Evolutionary conservation across 2,888 invertebrate species (phyloP).

Genomic region (Platycnemis pennipes): DNA sequence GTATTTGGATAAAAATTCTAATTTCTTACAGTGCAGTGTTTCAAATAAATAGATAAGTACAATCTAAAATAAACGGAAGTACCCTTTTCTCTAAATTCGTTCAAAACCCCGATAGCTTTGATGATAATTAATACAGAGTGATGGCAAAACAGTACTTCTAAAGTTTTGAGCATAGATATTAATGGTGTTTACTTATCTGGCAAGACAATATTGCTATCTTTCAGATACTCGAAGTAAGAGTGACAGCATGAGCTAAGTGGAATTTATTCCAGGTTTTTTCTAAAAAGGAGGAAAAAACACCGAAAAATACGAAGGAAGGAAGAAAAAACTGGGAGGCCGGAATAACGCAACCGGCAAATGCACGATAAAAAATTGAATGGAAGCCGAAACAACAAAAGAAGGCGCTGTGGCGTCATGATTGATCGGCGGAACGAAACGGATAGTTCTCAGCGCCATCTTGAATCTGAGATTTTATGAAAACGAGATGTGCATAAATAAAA

Average conservation of each 20-base stretch:
- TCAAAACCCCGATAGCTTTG: too few species aligned
- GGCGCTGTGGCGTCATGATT: neutral
- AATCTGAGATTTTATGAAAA: neutral
- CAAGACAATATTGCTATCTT: neutral
- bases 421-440: neutral
- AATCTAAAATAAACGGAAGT: too few species aligned
- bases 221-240: neutral
- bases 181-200: neutral
- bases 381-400: neutral
- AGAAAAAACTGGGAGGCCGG: neutral
- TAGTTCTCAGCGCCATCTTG: neutral
- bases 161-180: neutral
- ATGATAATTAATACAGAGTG: too few species aligned
- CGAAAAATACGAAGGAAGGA: neutral
- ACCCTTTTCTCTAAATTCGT: too few species aligned
- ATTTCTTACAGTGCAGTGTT: too few species aligned
- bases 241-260: neutral
- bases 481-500: neutral
- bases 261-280: neutral
- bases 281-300: neutral
- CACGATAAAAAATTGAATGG: neutral
- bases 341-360: neutral
- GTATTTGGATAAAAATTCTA: too few species aligned
- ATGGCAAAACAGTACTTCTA: too few species aligned
- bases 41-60: too few species aligned